Percentiles rank a stretch among this genome's conserved stretches.
Conservation (phyloP, 2,113 vertebrate species). For the Furnarius figulus region DNA sequence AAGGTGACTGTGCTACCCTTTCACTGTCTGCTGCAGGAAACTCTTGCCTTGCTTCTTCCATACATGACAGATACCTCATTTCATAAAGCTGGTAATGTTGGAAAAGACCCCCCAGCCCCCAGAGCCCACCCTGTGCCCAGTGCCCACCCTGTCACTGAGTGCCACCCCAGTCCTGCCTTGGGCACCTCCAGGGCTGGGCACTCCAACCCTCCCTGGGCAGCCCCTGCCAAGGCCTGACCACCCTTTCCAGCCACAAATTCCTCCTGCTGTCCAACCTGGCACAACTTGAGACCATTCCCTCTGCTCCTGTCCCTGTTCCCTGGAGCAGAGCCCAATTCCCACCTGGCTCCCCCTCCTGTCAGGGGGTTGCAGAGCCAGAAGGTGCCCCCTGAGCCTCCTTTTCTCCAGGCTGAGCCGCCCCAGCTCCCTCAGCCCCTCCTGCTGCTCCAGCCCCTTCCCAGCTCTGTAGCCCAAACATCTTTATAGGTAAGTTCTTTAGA, state of each 20-base stretch:
- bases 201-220: background rate
- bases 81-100: no score
- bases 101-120: rapidly evolving
- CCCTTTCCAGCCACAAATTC: background rate
- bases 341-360: background rate
- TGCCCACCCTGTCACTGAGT: background rate
- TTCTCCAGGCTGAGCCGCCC: background rate
- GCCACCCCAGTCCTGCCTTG: background rate
- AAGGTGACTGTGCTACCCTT: background rate
- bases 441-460: no score
- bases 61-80: no score
- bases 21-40: no score
- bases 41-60: no score
- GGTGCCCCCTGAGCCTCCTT: background rate
- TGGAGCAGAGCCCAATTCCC: background rate
- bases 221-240: background rate
- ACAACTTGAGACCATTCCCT: background rate
- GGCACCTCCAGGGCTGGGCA: background rate
- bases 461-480: no score
- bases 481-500: background rate
- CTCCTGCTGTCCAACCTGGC: background rate
- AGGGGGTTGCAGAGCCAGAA: background rate
- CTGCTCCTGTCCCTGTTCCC: background rate
- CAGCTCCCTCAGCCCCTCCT: background rate
- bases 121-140: background rate